A percentile compares a stretch with the other conserved stretches of the same genome.
Evolutionary conservation across 2,888 invertebrate genomes (phyloP).

Genomic region (Scaeva pyrastri): DNA sequence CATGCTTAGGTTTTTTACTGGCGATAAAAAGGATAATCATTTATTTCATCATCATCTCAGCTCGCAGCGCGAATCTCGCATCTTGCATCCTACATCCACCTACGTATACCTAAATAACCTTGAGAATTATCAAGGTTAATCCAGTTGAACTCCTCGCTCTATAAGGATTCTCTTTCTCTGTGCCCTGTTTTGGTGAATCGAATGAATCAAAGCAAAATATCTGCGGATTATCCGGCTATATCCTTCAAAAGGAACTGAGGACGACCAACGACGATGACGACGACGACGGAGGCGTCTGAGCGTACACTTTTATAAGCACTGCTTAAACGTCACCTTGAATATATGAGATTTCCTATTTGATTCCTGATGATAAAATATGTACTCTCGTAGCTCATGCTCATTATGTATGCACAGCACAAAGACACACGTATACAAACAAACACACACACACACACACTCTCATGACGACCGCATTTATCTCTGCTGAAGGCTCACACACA

Average conservation of each 20-base stretch:
- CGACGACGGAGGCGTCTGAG: too few relatives aligned
- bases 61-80: too few relatives aligned
- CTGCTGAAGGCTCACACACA: constrained; percentile 28
- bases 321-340: constrained; percentile 40
- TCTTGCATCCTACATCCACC: too few relatives aligned
- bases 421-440: too few relatives aligned
- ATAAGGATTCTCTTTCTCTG: constrained; percentile 22
- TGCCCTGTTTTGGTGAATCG: constrained; percentile 2
- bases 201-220: constrained; percentile 44
- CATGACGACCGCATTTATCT: not conserved
- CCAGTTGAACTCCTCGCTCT: constrained; percentile 5
- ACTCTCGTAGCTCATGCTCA: constrained; percentile 13
- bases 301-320: not conserved
- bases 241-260: constrained; percentile 19
- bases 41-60: not conserved
- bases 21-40: constrained; percentile 54
- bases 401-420: constrained; percentile 60
- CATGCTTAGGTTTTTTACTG: constrained; percentile 51
- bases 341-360: constrained; percentile 38
- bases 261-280: too few relatives aligned
- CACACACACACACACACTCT: too few relatives aligned
- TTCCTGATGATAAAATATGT: constrained; percentile 40
- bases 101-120: constrained; percentile 40
- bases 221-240: constrained; percentile 53
- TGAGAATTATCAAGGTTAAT: constrained; percentile 49